Base-by-base conservation (phyloP, 2,113 vertebrate genomes). In the Acrocephalus kingi region DNA sequence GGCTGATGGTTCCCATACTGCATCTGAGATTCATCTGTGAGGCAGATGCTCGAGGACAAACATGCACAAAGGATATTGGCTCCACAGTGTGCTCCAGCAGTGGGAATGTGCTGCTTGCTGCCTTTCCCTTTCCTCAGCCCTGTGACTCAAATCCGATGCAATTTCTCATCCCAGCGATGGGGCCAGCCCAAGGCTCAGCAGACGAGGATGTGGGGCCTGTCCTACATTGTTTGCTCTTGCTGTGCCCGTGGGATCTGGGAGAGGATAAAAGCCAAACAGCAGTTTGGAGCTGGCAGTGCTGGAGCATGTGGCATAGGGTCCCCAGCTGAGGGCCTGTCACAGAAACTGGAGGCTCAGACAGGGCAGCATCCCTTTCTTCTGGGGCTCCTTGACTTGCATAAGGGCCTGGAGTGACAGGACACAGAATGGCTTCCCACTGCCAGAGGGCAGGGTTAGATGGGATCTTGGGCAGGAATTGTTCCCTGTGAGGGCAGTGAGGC, bases 1-100 rank as follows among this genome's bases (percentile, higher is more conserved):
- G 16, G 94, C 86, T 76, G 94, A 91, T 84, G 84, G 87, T 95
- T 97, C 96, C 93, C 95, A 96, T 73, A 4, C 68, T 11, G 41
- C 92, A 49, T 39, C 90, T 90, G 85, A 62, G 68, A 41, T 73
- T 52, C 72, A 45, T 54, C 19, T 43, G 39, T 9, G 13, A 74
- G 39, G 24, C 95, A 86, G 90, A 85, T 86, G 94, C 92, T 93
- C 0, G 59, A 86, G 83, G 94, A 96, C 72, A 74, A 86, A 59
- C 67, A 33, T 0, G 75, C 74, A 62, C 63, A 7, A 11, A 52
- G 82, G 72, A 76, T n/a, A 3, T 21, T 51, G 95, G 87, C 90
- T 82, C 61, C 21, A 1, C 1, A 1, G 33, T 1, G 68, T 7
- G 76, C 87, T 58, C 80, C 3, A 10, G 11, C 78, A 90, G 75